These are phyloP conservation scores for Drosophila littoralis DNA, from an alignment of 1,140 invertebrate genomes.

Conservation along the genomic window DNA sequence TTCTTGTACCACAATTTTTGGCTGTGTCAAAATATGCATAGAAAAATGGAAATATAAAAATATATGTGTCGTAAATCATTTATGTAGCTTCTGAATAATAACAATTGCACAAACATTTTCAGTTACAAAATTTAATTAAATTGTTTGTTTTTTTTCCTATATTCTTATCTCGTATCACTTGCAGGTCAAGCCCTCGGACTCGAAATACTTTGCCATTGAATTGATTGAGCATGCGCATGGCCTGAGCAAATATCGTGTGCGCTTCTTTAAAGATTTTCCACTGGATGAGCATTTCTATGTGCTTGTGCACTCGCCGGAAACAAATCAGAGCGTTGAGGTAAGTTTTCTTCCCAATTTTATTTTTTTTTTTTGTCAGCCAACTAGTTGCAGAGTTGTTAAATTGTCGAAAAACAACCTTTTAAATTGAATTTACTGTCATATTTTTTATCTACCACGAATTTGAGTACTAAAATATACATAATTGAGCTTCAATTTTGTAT, in stretches of 20 bases:
- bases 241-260: constrained; percentile 59
- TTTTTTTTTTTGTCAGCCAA: not conserved
- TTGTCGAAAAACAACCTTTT: not conserved
- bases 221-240: constrained; percentile 64
- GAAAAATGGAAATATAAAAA: not conserved
- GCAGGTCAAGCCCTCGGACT: constrained; percentile 60
- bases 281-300: constrained; percentile 57
- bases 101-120: not conserved
- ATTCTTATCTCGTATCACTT: not conserved
- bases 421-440: not conserved
- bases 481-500: not conserved
- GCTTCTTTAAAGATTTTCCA: constrained; percentile 49
- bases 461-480: not conserved
- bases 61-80: constrained; percentile 13
- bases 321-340: constrained; percentile 62
- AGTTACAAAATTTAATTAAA: constrained; percentile 12
- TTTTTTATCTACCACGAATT: not conserved
- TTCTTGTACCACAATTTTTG: constrained; percentile 2
- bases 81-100: not conserved
- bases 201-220: constrained; percentile 55
- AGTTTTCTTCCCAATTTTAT: not conserved
- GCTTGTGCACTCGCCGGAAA: constrained; percentile 55
- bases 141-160: constrained; percentile 9
- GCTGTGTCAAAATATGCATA: constrained; percentile 12
- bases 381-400: not conserved